Evolutionary conservation across 2,888 invertebrate species (phyloP).

Genomic region (Drosophila algonquin): DNA sequence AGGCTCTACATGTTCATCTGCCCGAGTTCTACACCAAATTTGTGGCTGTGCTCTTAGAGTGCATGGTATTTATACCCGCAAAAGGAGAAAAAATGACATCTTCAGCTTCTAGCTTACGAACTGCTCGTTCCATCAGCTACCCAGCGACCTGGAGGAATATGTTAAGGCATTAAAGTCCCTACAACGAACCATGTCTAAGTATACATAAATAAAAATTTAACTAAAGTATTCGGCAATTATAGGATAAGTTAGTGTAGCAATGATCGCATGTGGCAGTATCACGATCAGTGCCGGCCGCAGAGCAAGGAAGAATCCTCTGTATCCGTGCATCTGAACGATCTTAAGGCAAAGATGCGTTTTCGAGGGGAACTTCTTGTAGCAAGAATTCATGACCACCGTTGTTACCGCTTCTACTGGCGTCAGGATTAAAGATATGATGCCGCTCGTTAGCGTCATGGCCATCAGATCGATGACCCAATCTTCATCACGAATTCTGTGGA

Average conservation of each 20-base stretch:
- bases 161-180: constrained; percentile 47
- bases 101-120: constrained; percentile 62
- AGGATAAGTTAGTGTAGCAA: constrained; percentile 44
- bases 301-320: constrained; percentile 55
- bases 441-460: constrained; percentile 44
- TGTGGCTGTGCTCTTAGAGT: constrained; percentile 73
- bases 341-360: constrained; percentile 13
- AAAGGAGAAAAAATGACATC: not conserved
- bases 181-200: constrained; percentile 36
- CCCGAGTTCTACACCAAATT: constrained; percentile 77
- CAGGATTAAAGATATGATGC: constrained; percentile 42
- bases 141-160: constrained; percentile 35
- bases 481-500: not conserved
- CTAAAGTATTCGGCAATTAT: not conserved
- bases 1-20: constrained; percentile 69
- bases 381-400: constrained; percentile 41
- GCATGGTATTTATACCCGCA: constrained; percentile 41
- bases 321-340: constrained; percentile 38
- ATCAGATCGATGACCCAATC: constrained; percentile 39
- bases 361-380: constrained; percentile 13
- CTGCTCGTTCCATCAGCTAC: constrained; percentile 5
- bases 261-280: constrained; percentile 47
- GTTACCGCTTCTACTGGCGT: constrained; percentile 55
- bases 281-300: constrained; percentile 37
- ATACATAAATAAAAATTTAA: constrained; percentile 19